A percentile compares a stretch with the other conserved stretches of the same genome.
These are phyloP conservation scores for Lepas anatifera DNA, from an alignment of 2,888 invertebrate species.

Conservation along the genomic window DNA sequence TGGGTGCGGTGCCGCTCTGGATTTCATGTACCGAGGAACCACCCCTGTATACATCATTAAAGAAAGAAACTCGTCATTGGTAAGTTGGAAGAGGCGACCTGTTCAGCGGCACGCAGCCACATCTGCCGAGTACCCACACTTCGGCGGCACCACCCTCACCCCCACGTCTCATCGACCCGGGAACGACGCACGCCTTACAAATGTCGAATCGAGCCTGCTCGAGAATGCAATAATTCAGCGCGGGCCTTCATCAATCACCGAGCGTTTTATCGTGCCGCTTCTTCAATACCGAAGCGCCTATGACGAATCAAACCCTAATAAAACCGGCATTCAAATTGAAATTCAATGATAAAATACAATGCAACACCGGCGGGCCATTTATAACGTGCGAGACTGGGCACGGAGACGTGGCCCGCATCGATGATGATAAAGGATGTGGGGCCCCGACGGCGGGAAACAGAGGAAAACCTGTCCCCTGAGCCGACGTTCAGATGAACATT, in stretches of 20 bases:
- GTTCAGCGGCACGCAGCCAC: too few relatives aligned
- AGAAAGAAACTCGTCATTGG: too few relatives aligned
- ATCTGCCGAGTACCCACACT: too few relatives aligned
- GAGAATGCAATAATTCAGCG: constrained; percentile 5
- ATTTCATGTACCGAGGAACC: too few relatives aligned
- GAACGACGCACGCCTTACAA: constrained; percentile 2
- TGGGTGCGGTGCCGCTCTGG: too few relatives aligned
- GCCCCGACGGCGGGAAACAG: background rate
- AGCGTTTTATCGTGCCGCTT: background rate
- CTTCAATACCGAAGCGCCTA: constrained; percentile 1
- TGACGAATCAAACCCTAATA: constrained; percentile 12
- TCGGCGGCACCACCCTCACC: too few relatives aligned
- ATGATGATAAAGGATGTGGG: background rate
- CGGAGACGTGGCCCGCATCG: background rate
- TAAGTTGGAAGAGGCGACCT: too few relatives aligned
- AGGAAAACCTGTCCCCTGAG: too few relatives aligned
- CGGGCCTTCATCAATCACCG: background rate
- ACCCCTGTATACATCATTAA: too few relatives aligned
- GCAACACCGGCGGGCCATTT: constrained; percentile 7
- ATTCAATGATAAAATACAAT: constrained; percentile 11
- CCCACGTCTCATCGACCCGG: background rate
- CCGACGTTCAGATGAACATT: too few relatives aligned
- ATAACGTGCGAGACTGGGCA: background rate
- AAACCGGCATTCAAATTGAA: constrained; percentile 12
- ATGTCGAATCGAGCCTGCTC: background rate